These are phyloP conservation scores for Coenonympha glycerion DNA, from an alignment of 2,888 invertebrate genomes.

Conservation along the genomic window DNA sequence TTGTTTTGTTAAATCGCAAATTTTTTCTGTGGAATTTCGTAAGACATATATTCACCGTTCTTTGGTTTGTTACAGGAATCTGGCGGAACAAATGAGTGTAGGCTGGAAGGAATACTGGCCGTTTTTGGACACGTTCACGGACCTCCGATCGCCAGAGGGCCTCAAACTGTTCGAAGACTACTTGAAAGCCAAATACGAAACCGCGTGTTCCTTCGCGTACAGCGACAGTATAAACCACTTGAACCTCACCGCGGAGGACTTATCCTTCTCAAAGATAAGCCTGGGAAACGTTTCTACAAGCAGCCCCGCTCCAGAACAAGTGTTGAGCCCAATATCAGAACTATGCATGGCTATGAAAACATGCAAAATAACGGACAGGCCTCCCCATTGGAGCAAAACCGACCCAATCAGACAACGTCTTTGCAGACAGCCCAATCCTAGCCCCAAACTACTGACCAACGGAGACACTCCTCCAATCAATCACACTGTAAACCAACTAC, in stretches of 20 bases:
- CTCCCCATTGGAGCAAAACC: constrained; percentile 50
- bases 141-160: constrained; percentile 84
- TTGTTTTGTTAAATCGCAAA: too few relatives aligned
- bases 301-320: constrained; percentile 37
- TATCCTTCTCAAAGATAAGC: constrained; percentile 53
- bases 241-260: constrained; percentile 44
- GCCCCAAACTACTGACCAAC: constrained; percentile 41
- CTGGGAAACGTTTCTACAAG: constrained; percentile 40
- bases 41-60: too few relatives aligned
- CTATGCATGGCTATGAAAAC: constrained; percentile 76
- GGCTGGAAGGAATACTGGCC: constrained; percentile 96
- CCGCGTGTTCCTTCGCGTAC: constrained; percentile 56
- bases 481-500: constrained; percentile 59
- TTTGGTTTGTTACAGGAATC: constrained; percentile 63
- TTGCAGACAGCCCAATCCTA: constrained; percentile 50
- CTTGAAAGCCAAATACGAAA: constrained; percentile 76
- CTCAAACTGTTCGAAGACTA: constrained; percentile 84
- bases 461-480: constrained; percentile 48
- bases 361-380: constrained; percentile 66
- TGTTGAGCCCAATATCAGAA: constrained; percentile 75
- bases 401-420: constrained; percentile 54
- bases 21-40: too few relatives aligned
- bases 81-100: constrained; percentile 78
- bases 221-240: constrained; percentile 53
- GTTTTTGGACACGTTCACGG: constrained; percentile 87